Evolutionary conservation across 2,888 invertebrate genomes (phyloP), one percentile per base, ranked within the genome.

Genomic region (Branchellion lobata): DNA sequence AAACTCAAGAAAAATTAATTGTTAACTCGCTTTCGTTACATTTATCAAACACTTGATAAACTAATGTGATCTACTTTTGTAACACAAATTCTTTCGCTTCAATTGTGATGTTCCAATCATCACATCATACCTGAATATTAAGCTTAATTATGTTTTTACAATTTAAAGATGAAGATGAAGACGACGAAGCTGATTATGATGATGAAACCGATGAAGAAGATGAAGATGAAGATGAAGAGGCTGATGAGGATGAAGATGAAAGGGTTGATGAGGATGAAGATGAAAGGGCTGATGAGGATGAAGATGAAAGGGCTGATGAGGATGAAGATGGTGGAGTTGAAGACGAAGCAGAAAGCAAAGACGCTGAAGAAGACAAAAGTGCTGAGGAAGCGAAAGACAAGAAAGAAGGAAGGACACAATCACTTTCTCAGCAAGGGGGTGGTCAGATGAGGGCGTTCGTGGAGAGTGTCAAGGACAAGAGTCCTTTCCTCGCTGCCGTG

Each of bases 301-400:
- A 31, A 80, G 80, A 14, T 34, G 57, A 53, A 51, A 71, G 34
- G 29, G 40, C n/a, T 27, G 34, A 29, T 77, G 80, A 29, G 71
- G 79, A 77, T 53, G 61, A 36, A 31, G 27, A 51, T 11, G 11
- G 36, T 27, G 51, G 18, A 1, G 36, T 33, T 11, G 57, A 74
- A 29, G 74, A 11, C 31, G 72, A 74, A 8, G 74, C 1, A 21
- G 74, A 75, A 0, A 34, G 40, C 0, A 29, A 71, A 27, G 61
- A 72, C 1, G 36, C n/a, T 33, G 72, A 33, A 24, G 69, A 78
- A 1, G 21, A 31, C 21, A 18, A 74, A 11, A 40, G 24, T 11
- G 29, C 3, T 29, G 74, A 24, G 29, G 33, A 71, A 34, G 40
- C 24, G 29, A 33, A 71, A 33, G 18, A 71, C 8, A 29, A 65